Evolutionary conservation across 1,140 invertebrate genomes (phyloP).

Genomic region (Asbolus verrucosus): DNA sequence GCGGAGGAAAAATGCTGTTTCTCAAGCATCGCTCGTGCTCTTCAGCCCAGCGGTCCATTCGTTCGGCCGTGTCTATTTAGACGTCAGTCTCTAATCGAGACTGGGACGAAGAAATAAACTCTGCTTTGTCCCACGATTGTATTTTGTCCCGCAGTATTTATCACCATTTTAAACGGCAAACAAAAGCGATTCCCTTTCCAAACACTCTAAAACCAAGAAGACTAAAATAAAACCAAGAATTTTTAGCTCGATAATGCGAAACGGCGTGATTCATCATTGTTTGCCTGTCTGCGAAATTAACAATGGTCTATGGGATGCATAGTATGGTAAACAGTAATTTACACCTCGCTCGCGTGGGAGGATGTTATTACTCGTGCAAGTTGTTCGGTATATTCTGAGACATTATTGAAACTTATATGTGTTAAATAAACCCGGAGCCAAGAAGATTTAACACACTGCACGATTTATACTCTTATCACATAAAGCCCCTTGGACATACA

Average conservation of each 20-base stretch:
- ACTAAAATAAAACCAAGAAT: slow-evolving; percentile 1
- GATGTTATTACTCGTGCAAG: slow-evolving; percentile 36
- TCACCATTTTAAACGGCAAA: not conserved
- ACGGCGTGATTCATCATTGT: slow-evolving; percentile 35
- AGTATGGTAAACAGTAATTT: slow-evolving; percentile 45
- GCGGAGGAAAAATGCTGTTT: not conserved
- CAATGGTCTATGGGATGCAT: slow-evolving; percentile 36
- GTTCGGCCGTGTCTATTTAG: slow-evolving; percentile 49
- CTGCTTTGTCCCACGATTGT: slow-evolving; percentile 22
- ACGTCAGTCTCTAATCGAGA: slow-evolving; percentile 52
- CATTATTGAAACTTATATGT: slow-evolving; percentile 35
- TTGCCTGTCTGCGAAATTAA: slow-evolving; percentile 38
- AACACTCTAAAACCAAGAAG: slow-evolving; percentile 3
- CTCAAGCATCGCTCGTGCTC: slow-evolving; percentile 12
- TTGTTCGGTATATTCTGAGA: slow-evolving; percentile 12
- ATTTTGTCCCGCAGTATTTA: slow-evolving; percentile 13
- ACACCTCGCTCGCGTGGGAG: slow-evolving; percentile 26
- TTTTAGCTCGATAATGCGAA: slow-evolving; percentile 30
- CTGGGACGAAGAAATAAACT: slow-evolving; percentile 31
- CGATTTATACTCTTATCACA: not conserved
- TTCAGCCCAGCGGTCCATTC: slow-evolving; percentile 44
- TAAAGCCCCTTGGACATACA: no score
- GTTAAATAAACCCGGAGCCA: slow-evolving; percentile 27
- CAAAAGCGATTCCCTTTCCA: slow-evolving; percentile 25
- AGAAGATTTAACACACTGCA: slow-evolving; percentile 1